Evolutionary conservation across 1,140 invertebrate genomes (phyloP), one percentile per base, ranked within the genome.

Genomic region (Zaprionus kolodkinae): DNA sequence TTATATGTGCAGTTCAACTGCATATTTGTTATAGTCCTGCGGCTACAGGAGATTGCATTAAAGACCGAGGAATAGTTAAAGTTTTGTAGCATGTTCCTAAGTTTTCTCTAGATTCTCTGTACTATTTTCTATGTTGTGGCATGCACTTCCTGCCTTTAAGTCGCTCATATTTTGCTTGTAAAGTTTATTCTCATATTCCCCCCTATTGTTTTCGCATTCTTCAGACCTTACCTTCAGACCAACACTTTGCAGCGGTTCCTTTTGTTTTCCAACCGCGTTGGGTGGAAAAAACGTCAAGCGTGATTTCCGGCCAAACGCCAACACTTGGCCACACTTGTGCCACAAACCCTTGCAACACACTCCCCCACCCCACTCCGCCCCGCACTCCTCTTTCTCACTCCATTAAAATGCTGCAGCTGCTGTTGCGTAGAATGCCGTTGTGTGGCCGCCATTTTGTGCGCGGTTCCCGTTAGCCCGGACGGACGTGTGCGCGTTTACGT

Each of bases 221-320:
- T 45, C 21, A 35, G 27, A 15, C n/a, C 2, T 25, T 17, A 27
- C 1, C 17, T 36, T 13, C n/a, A n/a, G n/a, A 6, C 17, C 48
- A 36, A 10, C 13, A 30, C 65, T 43, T 56, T 60, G 52, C 27
- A 38, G 54, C 54, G 36, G 62, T 30, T 60, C 65, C 64, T 70
- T 77, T 77, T 73, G 67, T 70, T 64, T 83, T 87, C 74, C 69
- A 55, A 50, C 45, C 77, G 79, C 70, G 63, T 45, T 76, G 62
- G 68, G 52, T 56, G 79, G 54, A 50, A 50, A 50, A 50, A 72
- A 63, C 67, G 63, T 50, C 72, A 72, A 84, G 84, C 84, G 85
- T 84, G 77, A 88, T 88, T 88, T 88, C 85, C 84, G 84, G 73
- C 73, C 84, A 78, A 71, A 71, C 65, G 57, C 56, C 73, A 76